Evolutionary conservation across 2,797 vertebrate species (phyloP).

Genomic region (Cuculus canorus): DNA sequence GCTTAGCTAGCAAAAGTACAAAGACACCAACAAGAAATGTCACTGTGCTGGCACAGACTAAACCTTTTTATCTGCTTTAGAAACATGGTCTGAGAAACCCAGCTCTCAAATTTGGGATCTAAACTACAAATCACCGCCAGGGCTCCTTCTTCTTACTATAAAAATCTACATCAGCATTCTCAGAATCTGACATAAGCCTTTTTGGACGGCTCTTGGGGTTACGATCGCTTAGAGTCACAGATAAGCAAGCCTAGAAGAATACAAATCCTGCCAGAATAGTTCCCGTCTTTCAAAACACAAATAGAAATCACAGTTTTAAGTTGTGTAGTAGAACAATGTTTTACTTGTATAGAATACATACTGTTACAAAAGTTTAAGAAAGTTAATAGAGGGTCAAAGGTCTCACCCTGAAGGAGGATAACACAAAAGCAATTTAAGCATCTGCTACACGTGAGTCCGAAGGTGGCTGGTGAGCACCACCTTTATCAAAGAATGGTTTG

Average conservation of each 20-base stretch:
- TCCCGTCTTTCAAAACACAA: background rate
- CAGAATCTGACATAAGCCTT: constrained; percentile 21
- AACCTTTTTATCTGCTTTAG: background rate
- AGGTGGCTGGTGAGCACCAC: background rate
- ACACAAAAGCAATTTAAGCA: background rate
- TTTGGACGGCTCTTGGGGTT: background rate
- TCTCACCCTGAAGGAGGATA: background rate
- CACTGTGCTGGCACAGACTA: background rate
- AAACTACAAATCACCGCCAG: background rate
- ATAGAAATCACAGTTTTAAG: constrained; percentile 29
- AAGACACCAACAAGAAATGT: background rate
- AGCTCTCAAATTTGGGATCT: background rate
- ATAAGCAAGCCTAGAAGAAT: constrained; percentile 24
- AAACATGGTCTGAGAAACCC: background rate
- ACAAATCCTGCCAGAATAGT: background rate
- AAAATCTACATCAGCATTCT: background rate
- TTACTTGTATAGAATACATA: constrained; percentile 24
- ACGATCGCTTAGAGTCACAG: constrained; percentile 1
- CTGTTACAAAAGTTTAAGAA: constrained; percentile 39
- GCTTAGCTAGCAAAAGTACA: constrained; percentile 64
- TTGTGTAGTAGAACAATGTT: constrained; percentile 10
- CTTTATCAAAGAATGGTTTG: background rate
- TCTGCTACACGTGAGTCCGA: background rate
- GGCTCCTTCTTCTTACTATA: background rate
- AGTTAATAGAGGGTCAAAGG: background rate